A percentile compares a stretch with the other conserved stretches of the same genome.
Evolutionary conservation across 2,113 vertebrate species (phyloP).

Genomic region (Ellobius talpinus): DNA sequence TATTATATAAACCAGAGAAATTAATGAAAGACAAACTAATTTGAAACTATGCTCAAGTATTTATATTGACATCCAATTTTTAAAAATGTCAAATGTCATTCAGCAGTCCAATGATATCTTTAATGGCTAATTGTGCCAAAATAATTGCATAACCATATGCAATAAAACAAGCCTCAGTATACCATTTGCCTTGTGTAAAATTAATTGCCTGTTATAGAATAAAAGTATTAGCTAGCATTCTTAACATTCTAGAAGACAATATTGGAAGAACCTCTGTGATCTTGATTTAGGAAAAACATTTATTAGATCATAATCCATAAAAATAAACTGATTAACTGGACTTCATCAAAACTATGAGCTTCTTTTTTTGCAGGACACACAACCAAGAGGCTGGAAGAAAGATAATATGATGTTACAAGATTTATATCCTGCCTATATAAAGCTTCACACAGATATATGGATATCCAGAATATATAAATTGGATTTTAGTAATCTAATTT

Average conservation of each 20-base stretch:
- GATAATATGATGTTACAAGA: neutral
- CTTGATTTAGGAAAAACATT: neutral
- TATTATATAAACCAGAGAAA: neutral
- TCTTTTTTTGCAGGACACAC: neutral
- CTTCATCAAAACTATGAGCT: neutral
- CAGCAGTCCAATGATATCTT: neutral
- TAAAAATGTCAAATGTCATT: neutral
- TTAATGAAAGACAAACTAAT: constrained; percentile 23
- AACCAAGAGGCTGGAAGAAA: neutral
- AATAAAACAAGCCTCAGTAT: neutral
- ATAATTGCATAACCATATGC: neutral
- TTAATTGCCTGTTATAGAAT: neutral
- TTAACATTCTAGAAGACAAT: neutral
- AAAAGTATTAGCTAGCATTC: neutral
- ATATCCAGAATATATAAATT: neutral
- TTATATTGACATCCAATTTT: neutral
- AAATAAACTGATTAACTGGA: neutral
- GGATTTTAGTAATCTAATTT: constrained; percentile 8
- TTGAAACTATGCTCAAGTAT: neutral
- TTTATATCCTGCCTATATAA: neutral
- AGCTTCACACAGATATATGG: neutral
- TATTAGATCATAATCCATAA: neutral
- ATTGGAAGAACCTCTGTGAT: neutral
- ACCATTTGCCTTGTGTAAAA: neutral
- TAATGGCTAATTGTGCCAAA: neutral